A percentile compares a stretch with the other conserved stretches of the same genome.
These are phyloP conservation scores for Coregonus suidteri DNA, from an alignment of 2,797 vertebrate genomes.

Conservation along the genomic window DNA sequence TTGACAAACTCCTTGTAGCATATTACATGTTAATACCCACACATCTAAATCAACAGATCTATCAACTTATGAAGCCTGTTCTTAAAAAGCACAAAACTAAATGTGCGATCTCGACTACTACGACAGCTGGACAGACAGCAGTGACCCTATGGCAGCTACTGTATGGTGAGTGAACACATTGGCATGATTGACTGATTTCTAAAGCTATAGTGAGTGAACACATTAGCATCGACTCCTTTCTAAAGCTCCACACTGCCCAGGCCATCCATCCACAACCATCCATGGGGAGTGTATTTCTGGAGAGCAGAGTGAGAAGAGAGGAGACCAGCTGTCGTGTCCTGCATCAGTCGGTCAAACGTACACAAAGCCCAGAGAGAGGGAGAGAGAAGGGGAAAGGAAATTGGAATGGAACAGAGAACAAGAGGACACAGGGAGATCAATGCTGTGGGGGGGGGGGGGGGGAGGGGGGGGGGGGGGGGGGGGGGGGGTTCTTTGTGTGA, in stretches of 20 bases:
- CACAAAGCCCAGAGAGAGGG: neutral
- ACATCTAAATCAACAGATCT: neutral
- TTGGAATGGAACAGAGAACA: constrained; percentile 31
- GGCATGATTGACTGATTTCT: neutral
- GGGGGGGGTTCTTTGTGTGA: constrained; percentile 10
- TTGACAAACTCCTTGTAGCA: neutral
- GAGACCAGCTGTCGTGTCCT: neutral
- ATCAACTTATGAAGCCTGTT: neutral
- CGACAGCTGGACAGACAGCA: neutral
- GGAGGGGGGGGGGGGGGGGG: constrained; percentile 30
- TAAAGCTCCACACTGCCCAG: neutral
- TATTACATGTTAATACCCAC: neutral
- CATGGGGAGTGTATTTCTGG: neutral
- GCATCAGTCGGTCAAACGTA: neutral
- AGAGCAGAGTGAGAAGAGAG: neutral
- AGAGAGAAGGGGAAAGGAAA: constrained; percentile 39
- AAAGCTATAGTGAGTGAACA: neutral
- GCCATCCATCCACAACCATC: neutral
- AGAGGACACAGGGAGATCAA: constrained; percentile 45
- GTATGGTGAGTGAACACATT: neutral
- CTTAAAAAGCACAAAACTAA: too few species aligned
- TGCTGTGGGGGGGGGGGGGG: constrained; percentile 13
- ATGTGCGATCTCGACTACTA: neutral
- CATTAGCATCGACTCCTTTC: neutral
- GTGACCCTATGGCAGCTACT: neutral